Conservation (phyloP, 2,888 invertebrate species). For the Harpalus rubripes region DNA sequence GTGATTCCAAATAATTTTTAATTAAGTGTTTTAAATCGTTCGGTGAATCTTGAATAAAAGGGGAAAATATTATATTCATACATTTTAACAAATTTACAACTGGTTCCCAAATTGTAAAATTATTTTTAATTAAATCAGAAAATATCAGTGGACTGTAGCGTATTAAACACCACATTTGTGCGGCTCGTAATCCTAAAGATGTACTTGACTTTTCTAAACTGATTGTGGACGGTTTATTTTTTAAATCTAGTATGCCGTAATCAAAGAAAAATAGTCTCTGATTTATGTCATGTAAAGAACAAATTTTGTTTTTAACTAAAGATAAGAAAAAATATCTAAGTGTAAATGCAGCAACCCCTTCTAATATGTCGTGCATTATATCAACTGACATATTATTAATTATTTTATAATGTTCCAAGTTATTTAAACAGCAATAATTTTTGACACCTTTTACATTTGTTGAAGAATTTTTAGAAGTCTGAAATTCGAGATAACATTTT, state of each 20-base stretch:
- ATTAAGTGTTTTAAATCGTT: too few relatives aligned
- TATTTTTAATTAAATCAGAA: constrained; percentile 4
- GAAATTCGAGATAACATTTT: constrained; percentile 4
- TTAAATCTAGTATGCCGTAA: neutral
- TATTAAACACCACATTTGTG: constrained; percentile 6
- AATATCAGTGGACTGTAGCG: neutral
- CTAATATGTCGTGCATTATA: constrained; percentile 3
- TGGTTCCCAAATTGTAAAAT: neutral
- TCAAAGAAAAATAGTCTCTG: constrained; percentile 3
- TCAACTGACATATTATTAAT: constrained; percentile 11
- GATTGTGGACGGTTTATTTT: constrained; percentile 8
- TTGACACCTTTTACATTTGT: neutral
- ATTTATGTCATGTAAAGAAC: constrained; percentile 5
- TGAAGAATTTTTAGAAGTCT: neutral
- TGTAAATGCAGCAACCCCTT: neutral
- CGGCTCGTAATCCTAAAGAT: neutral
- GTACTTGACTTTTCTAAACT: constrained; percentile 17
- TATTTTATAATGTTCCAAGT: constrained; percentile 11
- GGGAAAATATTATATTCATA: neutral
- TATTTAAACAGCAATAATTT: constrained; percentile 4
- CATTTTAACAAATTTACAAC: neutral
- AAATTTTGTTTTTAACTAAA: constrained; percentile 9
- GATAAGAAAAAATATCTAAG: neutral
- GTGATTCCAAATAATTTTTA: too few relatives aligned
- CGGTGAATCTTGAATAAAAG: neutral